A percentile compares a stretch with the other conserved stretches of the same genome.
These are phyloP conservation scores for Vimba vimba DNA, from an alignment of 2,113 vertebrate genomes.

Conservation along the genomic window DNA sequence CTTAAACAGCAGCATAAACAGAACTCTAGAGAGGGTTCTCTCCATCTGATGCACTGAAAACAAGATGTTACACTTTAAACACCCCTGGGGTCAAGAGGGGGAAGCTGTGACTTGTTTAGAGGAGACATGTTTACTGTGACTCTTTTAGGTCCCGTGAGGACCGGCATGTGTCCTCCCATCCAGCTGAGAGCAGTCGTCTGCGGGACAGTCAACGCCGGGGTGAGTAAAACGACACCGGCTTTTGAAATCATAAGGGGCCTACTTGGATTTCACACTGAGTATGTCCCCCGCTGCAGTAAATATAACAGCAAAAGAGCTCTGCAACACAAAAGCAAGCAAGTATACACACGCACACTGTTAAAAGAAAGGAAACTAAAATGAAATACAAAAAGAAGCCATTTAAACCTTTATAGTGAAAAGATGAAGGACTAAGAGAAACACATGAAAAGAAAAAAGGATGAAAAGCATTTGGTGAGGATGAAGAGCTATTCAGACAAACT, in stretches of 20 bases:
- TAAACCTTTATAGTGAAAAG: not conserved
- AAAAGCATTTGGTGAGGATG: not conserved
- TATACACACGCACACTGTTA: slow-evolving; percentile 15
- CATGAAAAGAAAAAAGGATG: not conserved
- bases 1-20: slow-evolving; percentile 23
- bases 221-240: slow-evolving; percentile 51
- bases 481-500: not conserved
- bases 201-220: not conserved
- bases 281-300: slow-evolving; percentile 29
- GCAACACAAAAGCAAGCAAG: slow-evolving; percentile 1
- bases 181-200: slow-evolving; percentile 1
- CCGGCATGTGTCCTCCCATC: not conserved
- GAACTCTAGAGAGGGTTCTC: slow-evolving; percentile 5
- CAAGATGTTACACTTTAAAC: slow-evolving; percentile 10
- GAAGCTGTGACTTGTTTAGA: not conserved
- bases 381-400: not conserved
- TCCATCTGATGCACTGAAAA: not conserved
- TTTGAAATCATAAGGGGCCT: slow-evolving; percentile 43
- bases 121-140: slow-evolving; percentile 1
- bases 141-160: slow-evolving; percentile 16
- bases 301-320: slow-evolving; percentile 5
- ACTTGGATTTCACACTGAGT: slow-evolving; percentile 53
- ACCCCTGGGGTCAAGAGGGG: slow-evolving; percentile 5
- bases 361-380: not conserved
- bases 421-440: not conserved